These are phyloP conservation scores for Zapus hudsonius DNA, from an alignment of 2,113 vertebrate genomes.

Conservation along the genomic window DNA sequence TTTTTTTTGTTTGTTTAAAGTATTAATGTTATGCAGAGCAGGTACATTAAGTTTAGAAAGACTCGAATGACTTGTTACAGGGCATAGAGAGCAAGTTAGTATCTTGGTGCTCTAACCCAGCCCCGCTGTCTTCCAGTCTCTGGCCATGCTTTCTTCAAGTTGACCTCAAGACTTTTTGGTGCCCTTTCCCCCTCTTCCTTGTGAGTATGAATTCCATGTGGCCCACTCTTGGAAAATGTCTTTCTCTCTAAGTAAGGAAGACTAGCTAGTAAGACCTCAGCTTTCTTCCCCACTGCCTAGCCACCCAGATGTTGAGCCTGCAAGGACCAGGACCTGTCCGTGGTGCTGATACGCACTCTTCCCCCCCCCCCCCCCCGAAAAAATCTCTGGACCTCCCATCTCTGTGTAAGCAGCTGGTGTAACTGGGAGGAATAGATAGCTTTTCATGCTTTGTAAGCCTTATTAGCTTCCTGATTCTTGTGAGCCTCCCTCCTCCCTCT, in stretches of 20 bases:
- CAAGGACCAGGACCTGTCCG: neutral
- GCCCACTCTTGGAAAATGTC: neutral
- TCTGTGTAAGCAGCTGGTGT: too few relatives aligned
- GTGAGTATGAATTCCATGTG: neutral
- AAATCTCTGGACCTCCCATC: too few relatives aligned
- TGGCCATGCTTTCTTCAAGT: neutral
- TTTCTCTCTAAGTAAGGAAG: neutral
- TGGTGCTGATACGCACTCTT: conserved; percentile 26
- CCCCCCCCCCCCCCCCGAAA: too few relatives aligned
- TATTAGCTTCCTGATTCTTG: too few relatives aligned
- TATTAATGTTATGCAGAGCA: conserved; percentile 12
- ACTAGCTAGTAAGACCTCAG: neutral
- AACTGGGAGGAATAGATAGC: too few relatives aligned
- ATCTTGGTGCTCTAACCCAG: neutral
- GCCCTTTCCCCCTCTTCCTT: neutral
- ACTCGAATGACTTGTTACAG: neutral
- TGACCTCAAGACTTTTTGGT: neutral
- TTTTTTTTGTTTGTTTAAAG: conserved; percentile 3
- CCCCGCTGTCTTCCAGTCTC: neutral
- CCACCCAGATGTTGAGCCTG: neutral
- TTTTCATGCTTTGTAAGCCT: too few relatives aligned
- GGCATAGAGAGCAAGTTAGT: neutral
- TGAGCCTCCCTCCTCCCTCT: too few relatives aligned
- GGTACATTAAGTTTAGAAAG: neutral
- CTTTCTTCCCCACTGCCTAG: neutral